Percentiles rank a stretch among this genome's conserved stretches.
These are phyloP conservation scores for Nothocercus julius DNA, from an alignment of 2,113 vertebrate genomes.

Conservation along the genomic window DNA sequence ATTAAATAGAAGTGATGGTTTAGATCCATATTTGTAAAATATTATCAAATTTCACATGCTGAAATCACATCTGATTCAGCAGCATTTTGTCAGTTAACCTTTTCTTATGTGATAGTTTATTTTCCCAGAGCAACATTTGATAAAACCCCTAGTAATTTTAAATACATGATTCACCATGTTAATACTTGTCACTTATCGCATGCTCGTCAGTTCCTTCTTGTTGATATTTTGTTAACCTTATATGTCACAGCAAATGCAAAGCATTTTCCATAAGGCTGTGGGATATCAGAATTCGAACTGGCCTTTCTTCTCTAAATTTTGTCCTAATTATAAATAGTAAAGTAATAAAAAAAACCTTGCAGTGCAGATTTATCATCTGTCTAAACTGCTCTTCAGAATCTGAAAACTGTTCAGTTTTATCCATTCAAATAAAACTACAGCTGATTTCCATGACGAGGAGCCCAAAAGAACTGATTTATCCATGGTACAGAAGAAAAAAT, in stretches of 20 bases:
- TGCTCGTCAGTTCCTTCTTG: slow-evolving; percentile 39
- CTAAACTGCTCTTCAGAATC: not conserved
- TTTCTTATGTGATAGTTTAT: slow-evolving; percentile 53
- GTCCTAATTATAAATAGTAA: slow-evolving; percentile 60
- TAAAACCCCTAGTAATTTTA: slow-evolving; percentile 61
- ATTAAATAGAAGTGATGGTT: not conserved
- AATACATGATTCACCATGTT: slow-evolving; percentile 57
- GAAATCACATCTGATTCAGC: not conserved
- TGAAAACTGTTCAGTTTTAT: not conserved
- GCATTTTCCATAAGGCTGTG: slow-evolving; percentile 50
- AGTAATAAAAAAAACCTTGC: slow-evolving; percentile 28
- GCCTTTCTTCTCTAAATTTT: slow-evolving; percentile 64
- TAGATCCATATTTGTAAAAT: not conserved
- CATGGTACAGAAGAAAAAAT: not conserved
- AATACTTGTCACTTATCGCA: slow-evolving; percentile 61
- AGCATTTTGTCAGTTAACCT: slow-evolving; percentile 53
- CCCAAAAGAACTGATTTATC: not conserved
- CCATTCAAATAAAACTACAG: not conserved
- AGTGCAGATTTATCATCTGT: slow-evolving; percentile 49
- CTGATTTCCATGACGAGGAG: not conserved
- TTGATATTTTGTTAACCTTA: slow-evolving; percentile 62
- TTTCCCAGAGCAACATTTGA: slow-evolving; percentile 64
- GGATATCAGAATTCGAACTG: slow-evolving; percentile 67
- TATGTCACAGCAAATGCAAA: slow-evolving; percentile 30
- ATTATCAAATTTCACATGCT: not conserved